A percentile compares a stretch with the other conserved stretches of the same genome.
Evolutionary conservation across 2,113 vertebrate genomes (phyloP).

Genomic region (Myotis davidii): DNA sequence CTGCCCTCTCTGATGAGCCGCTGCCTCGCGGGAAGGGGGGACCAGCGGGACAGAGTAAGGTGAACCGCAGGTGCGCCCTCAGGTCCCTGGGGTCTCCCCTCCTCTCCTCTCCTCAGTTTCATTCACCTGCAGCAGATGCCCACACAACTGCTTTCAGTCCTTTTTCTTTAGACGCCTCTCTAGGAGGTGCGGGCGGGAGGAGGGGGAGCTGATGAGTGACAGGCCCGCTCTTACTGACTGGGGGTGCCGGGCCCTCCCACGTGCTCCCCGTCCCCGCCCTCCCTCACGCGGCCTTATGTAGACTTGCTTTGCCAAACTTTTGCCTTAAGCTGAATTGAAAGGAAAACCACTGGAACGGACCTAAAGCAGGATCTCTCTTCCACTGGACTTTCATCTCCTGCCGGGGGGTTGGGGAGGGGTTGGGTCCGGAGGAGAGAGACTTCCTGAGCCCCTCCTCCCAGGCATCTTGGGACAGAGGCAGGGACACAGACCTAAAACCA

Average conservation of each 20-base stretch:
- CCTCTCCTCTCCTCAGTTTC: conserved; percentile 69
- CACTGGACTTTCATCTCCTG: not conserved
- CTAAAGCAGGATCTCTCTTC: conserved; percentile 81
- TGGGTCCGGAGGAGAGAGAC: not conserved
- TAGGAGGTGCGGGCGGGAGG: conserved; percentile 28
- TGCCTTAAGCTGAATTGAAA: conserved; percentile 93
- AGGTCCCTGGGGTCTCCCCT: conserved; percentile 50
- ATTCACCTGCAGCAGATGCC: conserved; percentile 66
- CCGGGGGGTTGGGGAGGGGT: not conserved
- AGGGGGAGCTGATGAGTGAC: not conserved
- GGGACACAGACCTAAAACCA: conserved; percentile 54
- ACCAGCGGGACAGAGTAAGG: not conserved
- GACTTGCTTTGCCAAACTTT: conserved; percentile 92
- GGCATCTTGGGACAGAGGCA: not conserved
- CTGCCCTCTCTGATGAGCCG: conserved; percentile 59
- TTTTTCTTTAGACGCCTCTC: not conserved
- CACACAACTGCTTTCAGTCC: conserved; percentile 58
- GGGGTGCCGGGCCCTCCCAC: not conserved
- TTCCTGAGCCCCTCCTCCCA: not conserved
- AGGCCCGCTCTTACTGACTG: not conserved
- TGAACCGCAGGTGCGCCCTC: not conserved
- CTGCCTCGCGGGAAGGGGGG: conserved; percentile 71
- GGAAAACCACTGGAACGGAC: not conserved
- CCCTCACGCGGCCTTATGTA: conserved; percentile 96
- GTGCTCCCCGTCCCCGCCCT: not conserved